phyloP scores from a whole-genome alignment of 1,140 invertebrate genomes.

The Caenorhabditis latens region DNA sequence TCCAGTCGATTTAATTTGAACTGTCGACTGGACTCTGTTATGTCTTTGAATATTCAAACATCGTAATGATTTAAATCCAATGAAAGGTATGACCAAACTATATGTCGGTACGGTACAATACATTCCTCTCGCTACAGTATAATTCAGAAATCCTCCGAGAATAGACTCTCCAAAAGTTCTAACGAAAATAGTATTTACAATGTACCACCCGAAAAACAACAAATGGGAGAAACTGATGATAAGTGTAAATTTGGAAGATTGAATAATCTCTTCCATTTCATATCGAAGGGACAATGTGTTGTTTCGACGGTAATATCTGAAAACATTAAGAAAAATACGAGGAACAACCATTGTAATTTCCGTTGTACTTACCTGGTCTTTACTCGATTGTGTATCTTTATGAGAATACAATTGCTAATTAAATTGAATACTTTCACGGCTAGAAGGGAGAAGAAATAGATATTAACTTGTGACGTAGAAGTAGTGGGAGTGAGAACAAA shows the following conservation, averaged over 20 bases:
- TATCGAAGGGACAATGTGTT: background rate
- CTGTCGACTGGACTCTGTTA: background rate
- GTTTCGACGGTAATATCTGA: slow-evolving; percentile 7
- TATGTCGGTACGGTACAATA: slow-evolving; percentile 19
- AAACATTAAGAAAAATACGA: background rate
- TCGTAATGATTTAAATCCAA: background rate
- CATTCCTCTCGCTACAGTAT: background rate
- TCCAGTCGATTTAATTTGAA: slow-evolving; percentile 32
- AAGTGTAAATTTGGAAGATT: slow-evolving; percentile 14
- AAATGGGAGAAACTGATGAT: slow-evolving; percentile 5
- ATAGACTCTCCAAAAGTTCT: background rate
- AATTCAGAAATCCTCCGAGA: background rate
- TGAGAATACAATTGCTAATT: background rate
- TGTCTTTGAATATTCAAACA: slow-evolving; percentile 12
- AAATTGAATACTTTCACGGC: slow-evolving; percentile 12
- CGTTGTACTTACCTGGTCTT: background rate
- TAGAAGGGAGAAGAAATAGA: background rate
- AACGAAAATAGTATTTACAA: background rate
- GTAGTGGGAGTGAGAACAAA: background rate
- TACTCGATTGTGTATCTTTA: background rate
- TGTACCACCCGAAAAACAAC: slow-evolving; percentile 9
- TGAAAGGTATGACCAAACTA: background rate
- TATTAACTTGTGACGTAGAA: background rate
- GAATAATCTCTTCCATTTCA: slow-evolving; percentile 19
- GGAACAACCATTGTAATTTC: background rate